Conservation (phyloP, 2,888 invertebrate species). For the Aleiodes testaceus region DNA sequence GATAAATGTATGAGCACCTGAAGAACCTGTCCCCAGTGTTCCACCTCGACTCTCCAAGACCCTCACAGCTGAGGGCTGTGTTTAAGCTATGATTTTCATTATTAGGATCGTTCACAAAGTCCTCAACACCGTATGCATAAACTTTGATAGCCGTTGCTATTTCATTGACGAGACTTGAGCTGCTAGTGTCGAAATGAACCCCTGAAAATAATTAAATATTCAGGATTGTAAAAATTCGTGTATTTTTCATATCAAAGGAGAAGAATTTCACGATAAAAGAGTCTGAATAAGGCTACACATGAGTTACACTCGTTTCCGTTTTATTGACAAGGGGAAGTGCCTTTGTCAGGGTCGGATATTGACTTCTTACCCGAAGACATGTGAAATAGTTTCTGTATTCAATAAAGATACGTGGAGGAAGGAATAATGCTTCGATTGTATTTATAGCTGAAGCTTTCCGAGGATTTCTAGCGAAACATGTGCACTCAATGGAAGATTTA, state of each 20-base stretch:
- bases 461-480: too few relatives aligned
- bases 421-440: too few relatives aligned
- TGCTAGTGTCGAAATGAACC: slow-evolving; percentile 93
- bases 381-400: too few relatives aligned
- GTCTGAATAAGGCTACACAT: neutral
- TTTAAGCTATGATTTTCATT: slow-evolving; percentile 82
- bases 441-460: too few relatives aligned
- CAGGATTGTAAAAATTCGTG: too few relatives aligned
- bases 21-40: slow-evolving; percentile 85
- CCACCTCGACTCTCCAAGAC: slow-evolving; percentile 87
- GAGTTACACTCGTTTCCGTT: neutral
- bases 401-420: too few relatives aligned
- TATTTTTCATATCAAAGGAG: too few relatives aligned
- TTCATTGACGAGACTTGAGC: slow-evolving; percentile 86
- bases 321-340: neutral
- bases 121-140: slow-evolving; percentile 92
- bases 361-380: neutral
- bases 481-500: too few relatives aligned
- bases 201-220: slow-evolving; percentile 73
- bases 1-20: slow-evolving; percentile 73
- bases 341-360: neutral
- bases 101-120: slow-evolving; percentile 84
- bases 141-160: slow-evolving; percentile 93
- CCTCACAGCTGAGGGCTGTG: slow-evolving; percentile 88
- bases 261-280: neutral